Conservation (phyloP, 2,113 vertebrate species). For the Cryptomyrus ogoouensis region DNA sequence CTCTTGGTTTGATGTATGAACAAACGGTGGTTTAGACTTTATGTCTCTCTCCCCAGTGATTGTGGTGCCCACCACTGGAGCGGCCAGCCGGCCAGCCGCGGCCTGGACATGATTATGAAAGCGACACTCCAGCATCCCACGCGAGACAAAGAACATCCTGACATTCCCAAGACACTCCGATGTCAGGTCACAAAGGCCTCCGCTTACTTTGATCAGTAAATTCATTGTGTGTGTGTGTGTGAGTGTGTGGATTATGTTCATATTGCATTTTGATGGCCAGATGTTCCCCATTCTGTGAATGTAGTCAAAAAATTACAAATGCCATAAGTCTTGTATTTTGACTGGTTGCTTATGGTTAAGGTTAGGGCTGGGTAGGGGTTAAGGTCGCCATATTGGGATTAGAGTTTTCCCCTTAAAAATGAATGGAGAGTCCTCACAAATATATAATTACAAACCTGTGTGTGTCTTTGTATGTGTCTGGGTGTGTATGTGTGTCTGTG, state of each 20-base stretch:
- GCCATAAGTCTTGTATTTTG: too few species aligned
- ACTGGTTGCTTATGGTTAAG: too few species aligned
- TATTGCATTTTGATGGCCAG: too few species aligned
- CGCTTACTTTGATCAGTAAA: background rate
- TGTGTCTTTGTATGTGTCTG: background rate
- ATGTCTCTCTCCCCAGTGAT: background rate
- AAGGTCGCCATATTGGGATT: too few species aligned
- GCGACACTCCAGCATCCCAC: background rate
- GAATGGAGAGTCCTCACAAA: too few species aligned
- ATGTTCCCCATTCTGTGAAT: too few species aligned
- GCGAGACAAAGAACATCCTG: background rate
- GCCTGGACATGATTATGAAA: background rate
- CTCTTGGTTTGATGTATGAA: background rate
- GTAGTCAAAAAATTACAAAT: too few species aligned
- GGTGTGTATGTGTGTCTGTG: too few species aligned
- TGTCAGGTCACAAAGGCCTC: background rate
- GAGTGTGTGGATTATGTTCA: background rate
- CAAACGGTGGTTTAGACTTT: background rate
- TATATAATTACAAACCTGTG: background rate
- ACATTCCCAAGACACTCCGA: background rate
- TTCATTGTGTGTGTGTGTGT: background rate
- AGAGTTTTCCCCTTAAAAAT: too few species aligned
- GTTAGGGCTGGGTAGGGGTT: too few species aligned
- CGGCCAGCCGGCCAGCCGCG: too few species aligned
- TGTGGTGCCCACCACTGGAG: background rate